phyloP scores from a whole-genome alignment of 2,888 invertebrate species.

The Tolmerus cingulatus region DNA sequence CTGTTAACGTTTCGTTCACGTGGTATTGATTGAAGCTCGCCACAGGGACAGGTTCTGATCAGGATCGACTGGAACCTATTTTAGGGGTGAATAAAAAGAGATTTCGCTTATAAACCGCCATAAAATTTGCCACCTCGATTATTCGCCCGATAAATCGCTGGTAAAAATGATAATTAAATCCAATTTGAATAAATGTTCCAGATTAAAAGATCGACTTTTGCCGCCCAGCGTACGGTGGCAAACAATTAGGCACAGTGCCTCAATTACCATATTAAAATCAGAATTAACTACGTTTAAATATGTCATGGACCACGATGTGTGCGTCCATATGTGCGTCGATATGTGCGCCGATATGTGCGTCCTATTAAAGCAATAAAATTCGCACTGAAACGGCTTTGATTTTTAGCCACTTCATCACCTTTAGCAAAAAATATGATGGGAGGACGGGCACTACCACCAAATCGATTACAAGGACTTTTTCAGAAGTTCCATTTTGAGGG shows the following conservation, averaged over 20 bases:
- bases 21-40: not conserved
- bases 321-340: not conserved
- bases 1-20: not conserved
- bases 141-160: slow-evolving; percentile 3
- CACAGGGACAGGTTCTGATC: not conserved
- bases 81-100: not conserved
- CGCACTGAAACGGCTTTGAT: not conserved
- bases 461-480: not conserved
- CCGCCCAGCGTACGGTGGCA: not conserved
- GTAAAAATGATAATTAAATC: slow-evolving; percentile 16
- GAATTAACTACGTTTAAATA: not conserved
- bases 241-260: not conserved
- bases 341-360: not conserved
- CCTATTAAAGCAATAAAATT: not conserved
- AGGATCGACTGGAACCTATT: too few species aligned
- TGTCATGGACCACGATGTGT: not conserved
- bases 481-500: not conserved
- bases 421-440: not conserved
- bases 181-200: not conserved
- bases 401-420: not conserved
- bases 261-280: not conserved
- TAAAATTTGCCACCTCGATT: not conserved
- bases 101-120: not conserved
- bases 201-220: not conserved
- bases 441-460: not conserved